Base-by-base conservation (phyloP, 2,888 invertebrate genomes). In the Crepidodera aurea region DNA sequence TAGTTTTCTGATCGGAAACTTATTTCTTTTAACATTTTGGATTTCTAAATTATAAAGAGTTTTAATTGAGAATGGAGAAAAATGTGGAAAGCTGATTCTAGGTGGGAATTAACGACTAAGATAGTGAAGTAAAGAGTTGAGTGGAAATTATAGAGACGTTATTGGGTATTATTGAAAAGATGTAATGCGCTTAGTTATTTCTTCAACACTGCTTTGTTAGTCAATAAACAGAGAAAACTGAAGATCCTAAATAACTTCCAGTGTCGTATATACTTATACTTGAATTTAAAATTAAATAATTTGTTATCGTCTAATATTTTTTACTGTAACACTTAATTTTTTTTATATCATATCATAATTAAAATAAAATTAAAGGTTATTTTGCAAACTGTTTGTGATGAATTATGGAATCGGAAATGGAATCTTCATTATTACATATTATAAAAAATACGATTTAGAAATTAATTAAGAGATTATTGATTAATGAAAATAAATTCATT, bases 111-210 rank as follows among this genome's bases (percentile, higher is more conserved):
- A 44, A n/a, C 19, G 22, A 44, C 13, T 44, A 44, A 44, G 44
- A 44, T 44, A 44, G 44, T 44, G 42, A 13, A 39, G 39, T n/a
- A 42, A 44, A 44, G 44, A 44, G 44, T 44, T 44, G 22, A 5
- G 22, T 22, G 19, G n/a, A 27, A 19, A 55, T 16, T 55, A 15
- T 44, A 42, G 29, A 54, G 53, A 32, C 44, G 39, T 10, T 39
- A 37, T 37, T 19, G 34, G 19, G 19, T 51, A 51, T 19, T 51
- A 51, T 51, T 51, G 37, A 51, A 39, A 34, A 44, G 54, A 22
- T 29, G 27, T 55, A 55, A 55, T 55, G 44, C 40, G 54, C 54
- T 55, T 55, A 55, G 29, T 40, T 40, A 44, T 55, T 44, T 44
- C 37, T n/a, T 32, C 29, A 34, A 34, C 51, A 53, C 39, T 39